phyloP scores from a whole-genome alignment of 2,797 vertebrate species.

The Acomys russatus region DNA sequence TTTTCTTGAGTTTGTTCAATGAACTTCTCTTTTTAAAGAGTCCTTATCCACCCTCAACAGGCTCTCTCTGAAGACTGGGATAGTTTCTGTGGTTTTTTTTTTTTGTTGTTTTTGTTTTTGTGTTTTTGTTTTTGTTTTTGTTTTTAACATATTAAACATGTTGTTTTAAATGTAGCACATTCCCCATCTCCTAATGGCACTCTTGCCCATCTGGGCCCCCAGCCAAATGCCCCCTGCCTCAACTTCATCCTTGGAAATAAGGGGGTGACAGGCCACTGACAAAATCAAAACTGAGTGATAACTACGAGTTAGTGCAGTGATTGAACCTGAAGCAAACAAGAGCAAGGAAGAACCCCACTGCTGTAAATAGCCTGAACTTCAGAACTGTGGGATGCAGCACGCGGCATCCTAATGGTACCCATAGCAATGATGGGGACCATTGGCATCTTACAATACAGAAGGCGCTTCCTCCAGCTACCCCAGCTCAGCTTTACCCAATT shows the following conservation, averaged over 20 bases:
- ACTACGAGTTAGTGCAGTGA: not conserved
- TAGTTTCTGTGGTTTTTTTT: not conserved
- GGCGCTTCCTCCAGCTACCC: not conserved
- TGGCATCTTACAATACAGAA: not conserved
- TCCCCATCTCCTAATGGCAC: not conserved
- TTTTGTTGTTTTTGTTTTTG: too few species aligned
- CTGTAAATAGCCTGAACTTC: not conserved
- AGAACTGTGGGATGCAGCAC: not conserved
- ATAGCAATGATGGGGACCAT: not conserved
- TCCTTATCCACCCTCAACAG: conserved; percentile 45
- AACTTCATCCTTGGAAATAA: conserved; percentile 46
- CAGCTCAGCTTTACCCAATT: not conserved
- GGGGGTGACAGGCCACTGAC: conserved; percentile 34
- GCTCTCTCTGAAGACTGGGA: not conserved
- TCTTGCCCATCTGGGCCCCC: conserved; percentile 29
- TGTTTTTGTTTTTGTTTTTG: not conserved
- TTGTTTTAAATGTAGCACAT: conserved; percentile 44
- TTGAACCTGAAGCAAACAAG: not conserved
- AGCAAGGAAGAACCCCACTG: not conserved
- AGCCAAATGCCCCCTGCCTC: conserved; percentile 33
- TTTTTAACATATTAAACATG: conserved; percentile 22
- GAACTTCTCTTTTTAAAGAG: conserved; percentile 55
- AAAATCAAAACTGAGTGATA: conserved; percentile 38
- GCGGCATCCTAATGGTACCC: not conserved
- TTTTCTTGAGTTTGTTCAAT: conserved; percentile 56